A percentile compares a stretch with the other conserved stretches of the same genome.
Evolutionary conservation across 2,797 vertebrate species (phyloP).

Genomic region (Enteromius treurensis): DNA sequence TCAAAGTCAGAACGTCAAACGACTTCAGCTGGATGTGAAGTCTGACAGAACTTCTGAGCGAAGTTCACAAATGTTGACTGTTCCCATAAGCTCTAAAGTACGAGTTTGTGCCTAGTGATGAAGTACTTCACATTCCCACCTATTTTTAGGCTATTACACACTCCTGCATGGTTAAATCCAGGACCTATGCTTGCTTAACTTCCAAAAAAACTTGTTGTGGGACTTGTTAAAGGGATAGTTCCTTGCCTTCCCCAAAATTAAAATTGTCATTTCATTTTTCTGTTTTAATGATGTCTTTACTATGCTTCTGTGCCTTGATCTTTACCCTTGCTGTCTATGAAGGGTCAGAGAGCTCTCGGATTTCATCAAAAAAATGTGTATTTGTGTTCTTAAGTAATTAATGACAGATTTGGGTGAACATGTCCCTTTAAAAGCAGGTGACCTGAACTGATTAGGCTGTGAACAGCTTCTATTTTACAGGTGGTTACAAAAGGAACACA

Average conservation of each 20-base stretch:
- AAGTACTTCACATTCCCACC: slow-evolving; percentile 69
- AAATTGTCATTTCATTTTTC: neutral
- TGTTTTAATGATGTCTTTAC: neutral
- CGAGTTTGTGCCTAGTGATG: slow-evolving; percentile 67
- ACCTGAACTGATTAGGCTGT: neutral
- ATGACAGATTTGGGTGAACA: neutral
- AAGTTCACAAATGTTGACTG: slow-evolving; percentile 72
- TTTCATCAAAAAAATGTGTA: neutral
- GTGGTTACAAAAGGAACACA: neutral
- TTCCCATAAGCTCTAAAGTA: slow-evolving; percentile 68
- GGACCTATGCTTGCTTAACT: neutral
- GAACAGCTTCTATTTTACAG: neutral
- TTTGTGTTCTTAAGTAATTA: neutral
- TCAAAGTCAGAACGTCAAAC: neutral
- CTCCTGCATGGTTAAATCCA: slow-evolving; percentile 16
- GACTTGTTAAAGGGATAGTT: slow-evolving; percentile 49
- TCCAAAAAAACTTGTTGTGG: neutral
- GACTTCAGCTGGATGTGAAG: neutral
- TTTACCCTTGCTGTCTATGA: neutral
- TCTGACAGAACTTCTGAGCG: slow-evolving; percentile 51
- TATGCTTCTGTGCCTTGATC: neutral
- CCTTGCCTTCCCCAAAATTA: neutral
- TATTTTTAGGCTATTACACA: slow-evolving; percentile 76
- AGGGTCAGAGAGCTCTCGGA: neutral
- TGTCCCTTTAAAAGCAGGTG: slow-evolving; percentile 45